phyloP scores from a whole-genome alignment of 1,140 invertebrate genomes.

The Druon quercuslanigerum region DNA sequence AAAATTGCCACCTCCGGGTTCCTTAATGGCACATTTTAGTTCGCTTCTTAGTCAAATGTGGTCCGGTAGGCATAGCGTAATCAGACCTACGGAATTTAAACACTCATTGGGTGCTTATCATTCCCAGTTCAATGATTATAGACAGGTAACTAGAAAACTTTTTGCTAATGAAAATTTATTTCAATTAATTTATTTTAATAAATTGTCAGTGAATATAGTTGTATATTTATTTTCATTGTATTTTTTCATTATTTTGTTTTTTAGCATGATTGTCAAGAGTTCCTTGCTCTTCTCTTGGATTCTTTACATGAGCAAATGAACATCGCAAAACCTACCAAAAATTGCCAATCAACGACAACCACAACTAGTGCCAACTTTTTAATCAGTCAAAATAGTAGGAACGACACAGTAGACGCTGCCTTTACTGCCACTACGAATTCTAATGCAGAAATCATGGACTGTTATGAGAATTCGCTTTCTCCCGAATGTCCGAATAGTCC shows the following conservation, averaged over 20 bases:
- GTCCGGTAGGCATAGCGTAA: conserved; percentile 78
- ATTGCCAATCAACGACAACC: conserved; percentile 61
- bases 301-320: conserved; percentile 83
- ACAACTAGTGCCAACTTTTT: conserved; percentile 67
- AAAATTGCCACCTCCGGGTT: conserved; percentile 67
- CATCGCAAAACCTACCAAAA: conserved; percentile 67
- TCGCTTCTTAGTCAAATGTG: conserved; percentile 79
- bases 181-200: no score
- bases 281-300: conserved; percentile 82
- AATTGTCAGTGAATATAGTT: neutral
- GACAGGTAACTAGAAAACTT: conserved; percentile 71
- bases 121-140: conserved; percentile 81
- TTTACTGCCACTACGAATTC: conserved; percentile 63
- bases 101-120: conserved; percentile 79
- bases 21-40: conserved; percentile 77
- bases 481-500: conserved; percentile 68
- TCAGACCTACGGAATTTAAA: conserved; percentile 80
- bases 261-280: conserved; percentile 86
- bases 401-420: conserved; percentile 47
- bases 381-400: conserved; percentile 60
- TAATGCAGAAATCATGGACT: conserved; percentile 61
- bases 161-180: neutral
- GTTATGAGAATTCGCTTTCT: conserved; percentile 60
- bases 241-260: conserved; percentile 40
- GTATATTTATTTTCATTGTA: conserved; percentile 7